phyloP scores from a whole-genome alignment of 2,113 vertebrate species.

The Osmerus eperlanus region DNA sequence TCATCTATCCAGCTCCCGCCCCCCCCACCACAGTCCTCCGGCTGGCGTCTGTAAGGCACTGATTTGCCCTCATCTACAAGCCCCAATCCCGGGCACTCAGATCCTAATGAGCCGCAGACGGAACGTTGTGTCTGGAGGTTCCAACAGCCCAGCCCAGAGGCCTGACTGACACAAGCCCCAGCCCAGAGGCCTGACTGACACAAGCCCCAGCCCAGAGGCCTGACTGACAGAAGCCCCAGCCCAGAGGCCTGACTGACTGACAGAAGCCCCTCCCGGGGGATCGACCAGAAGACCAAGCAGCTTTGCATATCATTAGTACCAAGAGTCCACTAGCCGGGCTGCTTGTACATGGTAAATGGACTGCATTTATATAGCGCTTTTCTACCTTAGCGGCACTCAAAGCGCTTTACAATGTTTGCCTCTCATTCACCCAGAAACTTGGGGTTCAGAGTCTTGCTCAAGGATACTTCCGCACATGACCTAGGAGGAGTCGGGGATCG shows the following conservation, averaged over 20 bases:
- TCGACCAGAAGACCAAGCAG: conserved; percentile 47
- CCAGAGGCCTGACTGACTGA: conserved; percentile 35
- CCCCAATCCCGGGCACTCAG: conserved; percentile 33
- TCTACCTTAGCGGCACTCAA: too few species aligned
- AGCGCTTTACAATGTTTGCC: too few species aligned
- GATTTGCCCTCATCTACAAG: conserved; percentile 23
- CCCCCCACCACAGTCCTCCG: conserved; percentile 2
- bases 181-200: conserved; percentile 11
- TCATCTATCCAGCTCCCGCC: not conserved
- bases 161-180: not conserved
- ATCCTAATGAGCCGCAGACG: conserved; percentile 60
- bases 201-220: not conserved
- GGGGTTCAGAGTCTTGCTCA: too few species aligned
- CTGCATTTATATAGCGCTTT: too few species aligned
- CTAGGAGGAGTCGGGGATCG: too few species aligned
- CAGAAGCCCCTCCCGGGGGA: conserved; percentile 35
- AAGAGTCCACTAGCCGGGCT: conserved; percentile 27
- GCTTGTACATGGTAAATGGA: not conserved
- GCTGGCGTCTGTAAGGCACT: conserved; percentile 18
- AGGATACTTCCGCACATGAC: too few species aligned
- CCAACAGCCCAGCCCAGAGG: conserved; percentile 9
- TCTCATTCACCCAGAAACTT: too few species aligned
- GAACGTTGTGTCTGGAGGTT: conserved; percentile 40
- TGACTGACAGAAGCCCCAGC: not conserved
- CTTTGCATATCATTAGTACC: conserved; percentile 64